Conservation (phyloP, 2,113 vertebrate genomes). For the Cranoglanis bouderius region DNA sequence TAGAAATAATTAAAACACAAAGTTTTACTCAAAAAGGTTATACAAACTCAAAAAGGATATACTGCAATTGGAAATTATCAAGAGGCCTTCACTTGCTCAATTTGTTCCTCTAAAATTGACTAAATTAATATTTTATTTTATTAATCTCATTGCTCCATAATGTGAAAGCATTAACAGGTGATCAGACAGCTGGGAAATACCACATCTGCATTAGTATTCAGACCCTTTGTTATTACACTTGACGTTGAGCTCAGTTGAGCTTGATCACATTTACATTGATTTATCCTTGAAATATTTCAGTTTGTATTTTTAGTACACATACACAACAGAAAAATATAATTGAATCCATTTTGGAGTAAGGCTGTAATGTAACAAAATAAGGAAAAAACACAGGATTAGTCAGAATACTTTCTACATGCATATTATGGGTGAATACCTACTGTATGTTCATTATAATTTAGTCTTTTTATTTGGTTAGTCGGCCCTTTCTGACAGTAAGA, state of each 20-base stretch:
- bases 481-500: not conserved
- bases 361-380: not conserved
- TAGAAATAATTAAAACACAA: not conserved
- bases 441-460: not conserved
- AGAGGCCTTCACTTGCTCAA: not conserved
- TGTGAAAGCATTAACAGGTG: not conserved
- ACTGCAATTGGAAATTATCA: not conserved
- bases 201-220: not conserved
- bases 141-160: not conserved
- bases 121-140: not conserved
- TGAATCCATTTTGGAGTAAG: not conserved
- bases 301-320: not conserved
- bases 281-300: not conserved
- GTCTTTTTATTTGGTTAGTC: not conserved
- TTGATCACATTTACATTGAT: not conserved
- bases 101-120: not conserved
- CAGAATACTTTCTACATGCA: not conserved
- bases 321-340: not conserved
- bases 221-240: not conserved
- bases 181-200: not conserved
- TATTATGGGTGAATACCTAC: not conserved
- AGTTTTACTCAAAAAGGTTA: no score
- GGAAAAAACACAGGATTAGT: not conserved
- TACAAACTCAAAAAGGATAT: not conserved
- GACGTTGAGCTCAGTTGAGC: not conserved